Evolutionary conservation across 2,797 vertebrate species (phyloP).

Genomic region (Myotis findleyi): DNA sequence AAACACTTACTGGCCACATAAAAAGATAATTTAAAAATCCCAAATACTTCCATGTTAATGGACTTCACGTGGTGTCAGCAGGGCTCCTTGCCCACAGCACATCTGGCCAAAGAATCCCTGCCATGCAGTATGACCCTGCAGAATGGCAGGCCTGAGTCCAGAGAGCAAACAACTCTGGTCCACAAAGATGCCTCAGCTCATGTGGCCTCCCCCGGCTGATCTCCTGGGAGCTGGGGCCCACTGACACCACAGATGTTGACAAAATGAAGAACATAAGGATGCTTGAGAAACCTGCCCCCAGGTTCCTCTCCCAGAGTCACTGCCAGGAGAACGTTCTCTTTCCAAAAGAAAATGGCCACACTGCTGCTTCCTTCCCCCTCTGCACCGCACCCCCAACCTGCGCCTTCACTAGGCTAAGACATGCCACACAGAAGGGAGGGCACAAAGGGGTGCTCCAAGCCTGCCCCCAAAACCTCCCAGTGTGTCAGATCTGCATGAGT

Average conservation of each 20-base stretch:
- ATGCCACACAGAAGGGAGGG: not conserved
- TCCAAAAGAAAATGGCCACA: not conserved
- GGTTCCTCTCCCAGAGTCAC: not conserved
- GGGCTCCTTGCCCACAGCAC: not conserved
- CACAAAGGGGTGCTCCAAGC: too few species aligned
- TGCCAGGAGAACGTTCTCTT: not conserved
- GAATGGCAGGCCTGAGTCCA: not conserved
- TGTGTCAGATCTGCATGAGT: not conserved
- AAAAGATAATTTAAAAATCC: not conserved
- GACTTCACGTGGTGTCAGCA: not conserved
- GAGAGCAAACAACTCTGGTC: not conserved
- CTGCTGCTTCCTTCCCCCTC: not conserved
- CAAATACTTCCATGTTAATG: not conserved
- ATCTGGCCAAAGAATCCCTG: not conserved
- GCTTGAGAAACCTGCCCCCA: not conserved
- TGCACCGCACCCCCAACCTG: accelerated
- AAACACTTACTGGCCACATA: not conserved
- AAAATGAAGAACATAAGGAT: not conserved
- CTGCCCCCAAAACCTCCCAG: not conserved
- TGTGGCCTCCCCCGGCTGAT: accelerated
- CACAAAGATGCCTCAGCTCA: not conserved
- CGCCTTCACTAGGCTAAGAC: not conserved
- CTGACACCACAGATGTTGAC: not conserved
- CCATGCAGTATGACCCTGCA: not conserved
- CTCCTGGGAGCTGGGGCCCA: not conserved